Evolutionary conservation across 1,140 invertebrate species (phyloP).

Genomic region (Scaptomyza hsui): DNA sequence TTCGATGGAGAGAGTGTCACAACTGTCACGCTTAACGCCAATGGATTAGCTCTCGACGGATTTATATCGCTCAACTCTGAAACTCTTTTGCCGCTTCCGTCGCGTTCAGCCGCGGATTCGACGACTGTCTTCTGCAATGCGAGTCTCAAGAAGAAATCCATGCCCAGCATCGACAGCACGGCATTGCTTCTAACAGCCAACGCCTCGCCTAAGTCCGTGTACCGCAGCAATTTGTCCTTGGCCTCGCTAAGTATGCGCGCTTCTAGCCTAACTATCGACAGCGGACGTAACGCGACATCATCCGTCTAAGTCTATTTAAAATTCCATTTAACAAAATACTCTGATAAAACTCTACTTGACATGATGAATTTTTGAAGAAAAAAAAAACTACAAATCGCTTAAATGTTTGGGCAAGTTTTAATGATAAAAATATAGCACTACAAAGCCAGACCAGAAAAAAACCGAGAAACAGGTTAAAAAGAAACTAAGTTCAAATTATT

Average conservation of each 20-base stretch:
- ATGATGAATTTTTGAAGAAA: too few relatives aligned
- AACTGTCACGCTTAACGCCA: conserved; percentile 36
- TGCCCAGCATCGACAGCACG: conserved; percentile 50
- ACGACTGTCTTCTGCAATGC: conserved; percentile 48
- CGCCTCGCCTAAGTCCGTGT: conserved; percentile 56
- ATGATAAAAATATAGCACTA: too few relatives aligned
- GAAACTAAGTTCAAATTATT: too few relatives aligned
- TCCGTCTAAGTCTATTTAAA: conserved; percentile 76
- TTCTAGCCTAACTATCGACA: conserved; percentile 79
- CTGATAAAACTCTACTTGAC: too few relatives aligned
- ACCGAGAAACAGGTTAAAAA: too few relatives aligned
- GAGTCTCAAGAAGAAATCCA: conserved; percentile 35
- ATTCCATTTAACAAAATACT: too few relatives aligned
- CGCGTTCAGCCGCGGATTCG: conserved; percentile 5
- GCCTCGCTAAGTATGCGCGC: conserved; percentile 77
- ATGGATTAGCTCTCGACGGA: conserved; percentile 42
- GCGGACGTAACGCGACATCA: conserved; percentile 74
- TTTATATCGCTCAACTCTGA: conserved; percentile 44
- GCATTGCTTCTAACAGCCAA: conserved; percentile 43
- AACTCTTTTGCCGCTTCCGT: conserved; percentile 27
- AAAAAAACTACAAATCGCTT: too few relatives aligned
- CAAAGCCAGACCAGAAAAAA: too few relatives aligned
- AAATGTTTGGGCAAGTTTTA: too few relatives aligned
- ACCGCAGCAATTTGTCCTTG: conserved; percentile 77
- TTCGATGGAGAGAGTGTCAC: conserved; percentile 42